phyloP scores from a whole-genome alignment of 2,888 invertebrate species.

The Esperia sulphurella region DNA sequence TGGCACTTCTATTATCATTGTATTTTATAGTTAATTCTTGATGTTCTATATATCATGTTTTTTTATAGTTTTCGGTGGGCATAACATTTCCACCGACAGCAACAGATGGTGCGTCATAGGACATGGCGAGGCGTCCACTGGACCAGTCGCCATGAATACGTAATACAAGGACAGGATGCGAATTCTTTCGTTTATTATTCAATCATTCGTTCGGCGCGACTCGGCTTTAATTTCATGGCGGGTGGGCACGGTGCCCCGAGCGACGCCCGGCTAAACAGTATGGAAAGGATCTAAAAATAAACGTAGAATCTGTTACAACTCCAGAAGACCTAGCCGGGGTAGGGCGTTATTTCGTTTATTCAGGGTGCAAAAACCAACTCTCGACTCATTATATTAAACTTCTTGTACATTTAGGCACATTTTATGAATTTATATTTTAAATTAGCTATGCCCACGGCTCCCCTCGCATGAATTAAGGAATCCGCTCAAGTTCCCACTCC shows the following conservation, averaged over 20 bases:
- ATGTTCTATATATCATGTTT: too few relatives aligned
- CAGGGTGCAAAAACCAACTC: too few relatives aligned
- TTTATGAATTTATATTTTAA: too few relatives aligned
- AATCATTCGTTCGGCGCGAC: conserved; percentile 78
- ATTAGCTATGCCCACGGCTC: too few relatives aligned
- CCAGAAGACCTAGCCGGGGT: too few relatives aligned
- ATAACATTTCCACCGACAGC: conserved; percentile 4
- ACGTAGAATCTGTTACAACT: background rate
- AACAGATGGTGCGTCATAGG: conserved; percentile 25
- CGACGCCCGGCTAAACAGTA: conserved; percentile 43
- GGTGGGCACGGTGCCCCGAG: conserved; percentile 71
- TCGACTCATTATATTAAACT: too few relatives aligned
- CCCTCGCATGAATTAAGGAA: too few relatives aligned
- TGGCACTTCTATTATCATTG: too few relatives aligned
- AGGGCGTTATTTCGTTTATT: too few relatives aligned
- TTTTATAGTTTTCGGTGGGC: background rate
- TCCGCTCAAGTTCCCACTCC: too few relatives aligned
- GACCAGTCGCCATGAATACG: conserved; percentile 76
- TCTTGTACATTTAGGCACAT: too few relatives aligned
- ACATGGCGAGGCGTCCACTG: conserved; percentile 41
- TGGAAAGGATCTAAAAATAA: conserved; percentile 39
- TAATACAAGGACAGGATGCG: conserved; percentile 76
- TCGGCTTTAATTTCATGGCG: conserved; percentile 79
- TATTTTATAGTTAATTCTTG: too few relatives aligned
- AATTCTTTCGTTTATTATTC: conserved; percentile 80